These are phyloP conservation scores for Protosalanx chinensis DNA, from an alignment of 2,797 vertebrate species.

Conservation along the genomic window DNA sequence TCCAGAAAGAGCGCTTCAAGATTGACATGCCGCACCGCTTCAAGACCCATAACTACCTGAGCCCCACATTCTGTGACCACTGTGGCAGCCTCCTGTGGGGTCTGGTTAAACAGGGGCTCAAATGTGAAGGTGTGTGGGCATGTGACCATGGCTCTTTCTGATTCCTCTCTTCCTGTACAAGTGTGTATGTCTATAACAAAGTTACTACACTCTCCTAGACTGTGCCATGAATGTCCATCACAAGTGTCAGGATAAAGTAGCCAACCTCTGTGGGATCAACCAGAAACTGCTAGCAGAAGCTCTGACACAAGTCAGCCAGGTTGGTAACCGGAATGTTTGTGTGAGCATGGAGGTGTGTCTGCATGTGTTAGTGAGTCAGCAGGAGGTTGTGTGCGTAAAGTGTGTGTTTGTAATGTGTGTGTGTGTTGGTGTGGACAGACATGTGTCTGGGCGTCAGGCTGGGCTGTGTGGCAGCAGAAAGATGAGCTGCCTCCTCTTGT, in stretches of 20 bases:
- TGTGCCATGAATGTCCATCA: constrained; percentile 98
- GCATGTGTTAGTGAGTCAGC: not conserved
- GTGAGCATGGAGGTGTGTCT: not conserved
- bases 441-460: not conserved
- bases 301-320: constrained; percentile 92
- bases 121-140: constrained; percentile 86
- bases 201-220: constrained; percentile 66
- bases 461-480: constrained; percentile 10
- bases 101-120: constrained; percentile 93
- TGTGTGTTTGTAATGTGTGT: constrained; percentile 7
- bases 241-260: constrained; percentile 96
- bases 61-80: constrained; percentile 98
- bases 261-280: constrained; percentile 98
- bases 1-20: constrained; percentile 98
- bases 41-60: constrained; percentile 95
- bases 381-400: not conserved
- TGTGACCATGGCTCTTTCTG: not conserved
- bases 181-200: not conserved
- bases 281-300: constrained; percentile 98
- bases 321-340: constrained; percentile 51
- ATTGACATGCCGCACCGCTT: constrained; percentile 99
- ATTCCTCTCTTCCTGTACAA: not conserved
- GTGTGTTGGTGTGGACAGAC: not conserved
- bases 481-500: constrained; percentile 30
- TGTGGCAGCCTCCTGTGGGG: constrained; percentile 98